Conservation (phyloP, 2,888 invertebrate species). For the Caenorhabditis virilis region DNA sequence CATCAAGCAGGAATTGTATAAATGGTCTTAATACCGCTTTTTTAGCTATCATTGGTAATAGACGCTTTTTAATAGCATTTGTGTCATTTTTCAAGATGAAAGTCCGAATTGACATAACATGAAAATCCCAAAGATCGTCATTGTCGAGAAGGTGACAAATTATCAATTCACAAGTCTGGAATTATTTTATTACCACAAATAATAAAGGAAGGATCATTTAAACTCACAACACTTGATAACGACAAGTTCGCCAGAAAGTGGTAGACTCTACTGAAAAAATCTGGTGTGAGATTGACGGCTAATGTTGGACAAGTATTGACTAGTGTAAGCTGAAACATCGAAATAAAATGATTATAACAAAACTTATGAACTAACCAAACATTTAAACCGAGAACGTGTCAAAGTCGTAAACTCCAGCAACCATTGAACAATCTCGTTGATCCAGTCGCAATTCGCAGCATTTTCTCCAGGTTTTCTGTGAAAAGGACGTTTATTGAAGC, state of each 20-base stretch:
- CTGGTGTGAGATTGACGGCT: slow-evolving; percentile 11
- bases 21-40: background rate
- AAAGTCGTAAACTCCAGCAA: slow-evolving; percentile 28
- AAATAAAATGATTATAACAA: background rate
- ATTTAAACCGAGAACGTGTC: slow-evolving; percentile 39
- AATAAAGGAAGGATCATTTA: background rate
- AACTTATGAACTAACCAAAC: slow-evolving; percentile 22
- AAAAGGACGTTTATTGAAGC: background rate
- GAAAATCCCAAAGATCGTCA: slow-evolving; percentile 23
- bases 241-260: slow-evolving; percentile 16
- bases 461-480: slow-evolving; percentile 8
- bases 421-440: slow-evolving; percentile 27
- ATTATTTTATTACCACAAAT: background rate
- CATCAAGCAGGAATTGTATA: background rate
- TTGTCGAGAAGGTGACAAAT: slow-evolving; percentile 18
- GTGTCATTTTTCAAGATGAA: background rate
- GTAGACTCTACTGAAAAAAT: slow-evolving; percentile 29
- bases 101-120: slow-evolving; percentile 17
- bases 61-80: slow-evolving; percentile 2
- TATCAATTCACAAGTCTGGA: slow-evolving; percentile 29
- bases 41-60: slow-evolving; percentile 3
- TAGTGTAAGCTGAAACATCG: slow-evolving; percentile 3
- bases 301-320: slow-evolving; percentile 21
- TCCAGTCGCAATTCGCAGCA: slow-evolving; percentile 33
- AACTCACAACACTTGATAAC: slow-evolving; percentile 25